Percentiles rank a stretch among this genome's conserved stretches.
phyloP scores from a whole-genome alignment of 2,113 vertebrate genomes.

The Oreochromis niloticus region DNA sequence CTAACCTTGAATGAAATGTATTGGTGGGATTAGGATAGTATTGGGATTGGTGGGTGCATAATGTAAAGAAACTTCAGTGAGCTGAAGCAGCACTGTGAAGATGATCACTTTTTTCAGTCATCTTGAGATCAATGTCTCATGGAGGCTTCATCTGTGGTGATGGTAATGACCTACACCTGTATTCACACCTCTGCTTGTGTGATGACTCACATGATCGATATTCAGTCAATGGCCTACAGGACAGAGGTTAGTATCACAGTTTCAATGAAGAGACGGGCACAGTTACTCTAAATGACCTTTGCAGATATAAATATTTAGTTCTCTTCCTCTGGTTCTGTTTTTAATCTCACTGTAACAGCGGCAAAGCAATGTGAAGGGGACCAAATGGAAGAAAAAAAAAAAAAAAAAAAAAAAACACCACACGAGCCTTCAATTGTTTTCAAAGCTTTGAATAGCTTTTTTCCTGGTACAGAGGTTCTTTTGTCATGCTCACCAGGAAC shows the following conservation, averaged over 20 bases:
- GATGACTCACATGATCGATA: accelerated
- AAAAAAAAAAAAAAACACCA: too few relatives aligned
- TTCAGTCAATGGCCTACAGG: accelerated
- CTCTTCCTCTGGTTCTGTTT: background rate
- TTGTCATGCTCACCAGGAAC: too few relatives aligned
- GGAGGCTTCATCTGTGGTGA: accelerated
- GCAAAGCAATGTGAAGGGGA: too few relatives aligned
- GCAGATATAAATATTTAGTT: background rate
- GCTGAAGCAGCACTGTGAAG: background rate
- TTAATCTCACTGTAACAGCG: too few relatives aligned
- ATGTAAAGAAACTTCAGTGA: accelerated
- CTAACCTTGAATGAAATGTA: accelerated
- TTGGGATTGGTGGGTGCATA: too few relatives aligned
- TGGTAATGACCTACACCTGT: background rate
- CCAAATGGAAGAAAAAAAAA: too few relatives aligned
- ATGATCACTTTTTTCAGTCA: accelerated
- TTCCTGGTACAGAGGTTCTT: too few relatives aligned
- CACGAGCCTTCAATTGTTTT: too few relatives aligned
- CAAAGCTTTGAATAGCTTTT: too few relatives aligned
- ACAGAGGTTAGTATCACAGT: accelerated
- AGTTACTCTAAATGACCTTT: background rate
- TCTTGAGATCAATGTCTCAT: background rate
- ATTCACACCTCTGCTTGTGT: accelerated
- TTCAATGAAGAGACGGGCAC: background rate
- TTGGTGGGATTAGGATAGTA: too few relatives aligned